Percentiles rank a stretch among this genome's conserved stretches.
Evolutionary conservation across 2,797 vertebrate genomes (phyloP).

Genomic region (Sebastiscus tertius): DNA sequence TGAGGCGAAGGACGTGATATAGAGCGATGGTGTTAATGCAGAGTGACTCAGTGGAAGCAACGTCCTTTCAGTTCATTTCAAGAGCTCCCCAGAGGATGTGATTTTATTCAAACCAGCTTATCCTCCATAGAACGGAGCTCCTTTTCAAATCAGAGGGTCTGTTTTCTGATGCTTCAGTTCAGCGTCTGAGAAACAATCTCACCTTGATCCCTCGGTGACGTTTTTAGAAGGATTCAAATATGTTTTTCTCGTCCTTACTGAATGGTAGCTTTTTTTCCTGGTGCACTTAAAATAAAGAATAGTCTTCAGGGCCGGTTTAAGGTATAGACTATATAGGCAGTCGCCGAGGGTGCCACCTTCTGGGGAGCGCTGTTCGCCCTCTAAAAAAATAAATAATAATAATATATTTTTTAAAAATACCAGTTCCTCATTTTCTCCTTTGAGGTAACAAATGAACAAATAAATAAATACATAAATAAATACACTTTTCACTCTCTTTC

Average conservation of each 20-base stretch:
- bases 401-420: too few relatives aligned
- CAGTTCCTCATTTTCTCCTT: too few relatives aligned
- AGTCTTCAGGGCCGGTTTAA: background rate
- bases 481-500: too few relatives aligned
- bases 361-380: too few relatives aligned
- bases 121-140: background rate
- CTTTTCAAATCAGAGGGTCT: background rate
- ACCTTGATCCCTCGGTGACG: background rate
- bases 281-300: background rate
- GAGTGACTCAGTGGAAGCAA: background rate
- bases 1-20: background rate
- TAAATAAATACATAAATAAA: too few relatives aligned
- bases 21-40: background rate
- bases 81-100: background rate
- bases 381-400: too few relatives aligned
- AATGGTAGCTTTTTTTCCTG: fast-evolving
- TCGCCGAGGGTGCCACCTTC: too few relatives aligned
- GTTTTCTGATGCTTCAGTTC: background rate
- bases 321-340: too few relatives aligned
- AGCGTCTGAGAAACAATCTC: background rate
- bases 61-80: background rate
- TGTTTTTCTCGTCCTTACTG: background rate
- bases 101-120: background rate
- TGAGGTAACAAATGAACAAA: too few relatives aligned
- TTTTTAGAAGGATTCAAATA: background rate